Evolutionary conservation across 2,888 invertebrate genomes (phyloP).

Genomic region (Caenorhabditis virilis): DNA sequence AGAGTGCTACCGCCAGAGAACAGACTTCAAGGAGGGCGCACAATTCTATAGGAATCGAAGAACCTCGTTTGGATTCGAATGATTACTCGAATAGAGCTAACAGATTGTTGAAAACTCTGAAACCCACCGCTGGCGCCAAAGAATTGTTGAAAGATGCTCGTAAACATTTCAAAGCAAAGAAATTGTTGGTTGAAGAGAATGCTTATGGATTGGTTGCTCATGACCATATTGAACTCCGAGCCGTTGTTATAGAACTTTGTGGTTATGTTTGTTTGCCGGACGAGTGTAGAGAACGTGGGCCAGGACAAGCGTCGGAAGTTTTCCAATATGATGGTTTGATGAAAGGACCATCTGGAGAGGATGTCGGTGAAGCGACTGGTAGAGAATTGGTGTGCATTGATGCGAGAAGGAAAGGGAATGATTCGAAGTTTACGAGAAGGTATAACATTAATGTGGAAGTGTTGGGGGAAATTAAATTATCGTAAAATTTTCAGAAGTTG

Average conservation of each 20-base stretch:
- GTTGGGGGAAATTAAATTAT: too few species aligned
- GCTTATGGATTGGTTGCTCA: slow-evolving; percentile 21
- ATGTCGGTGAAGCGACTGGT: slow-evolving; percentile 2
- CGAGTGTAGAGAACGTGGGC: slow-evolving; percentile 12
- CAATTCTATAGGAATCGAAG: too few species aligned
- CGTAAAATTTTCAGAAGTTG: slow-evolving; percentile 17
- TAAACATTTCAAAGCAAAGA: slow-evolving; percentile 2
- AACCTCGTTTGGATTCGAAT: too few species aligned
- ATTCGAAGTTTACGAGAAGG: slow-evolving; percentile 20
- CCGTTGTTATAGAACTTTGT: slow-evolving; percentile 19
- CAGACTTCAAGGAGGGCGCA: too few species aligned
- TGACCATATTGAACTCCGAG: slow-evolving; percentile 1
- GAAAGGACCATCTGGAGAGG: slow-evolving; percentile 29
- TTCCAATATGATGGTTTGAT: slow-evolving; percentile 34
- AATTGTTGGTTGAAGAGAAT: slow-evolving; percentile 21
- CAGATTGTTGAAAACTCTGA: slow-evolving; percentile 6
- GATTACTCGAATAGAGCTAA: slow-evolving; percentile 20
- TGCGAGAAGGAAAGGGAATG: slow-evolving; percentile 23
- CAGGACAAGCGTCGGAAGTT: slow-evolving; percentile 8
- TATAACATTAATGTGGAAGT: too few species aligned
- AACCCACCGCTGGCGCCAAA: slow-evolving; percentile 14
- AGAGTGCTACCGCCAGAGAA: too few species aligned
- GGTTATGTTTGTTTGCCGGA: slow-evolving; percentile 17
- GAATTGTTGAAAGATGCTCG: slow-evolving; percentile 15
- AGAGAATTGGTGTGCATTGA: slow-evolving; percentile 26